These are phyloP conservation scores for Polyommatus iphigenia DNA, from an alignment of 2,888 invertebrate genomes.

Conservation along the genomic window DNA sequence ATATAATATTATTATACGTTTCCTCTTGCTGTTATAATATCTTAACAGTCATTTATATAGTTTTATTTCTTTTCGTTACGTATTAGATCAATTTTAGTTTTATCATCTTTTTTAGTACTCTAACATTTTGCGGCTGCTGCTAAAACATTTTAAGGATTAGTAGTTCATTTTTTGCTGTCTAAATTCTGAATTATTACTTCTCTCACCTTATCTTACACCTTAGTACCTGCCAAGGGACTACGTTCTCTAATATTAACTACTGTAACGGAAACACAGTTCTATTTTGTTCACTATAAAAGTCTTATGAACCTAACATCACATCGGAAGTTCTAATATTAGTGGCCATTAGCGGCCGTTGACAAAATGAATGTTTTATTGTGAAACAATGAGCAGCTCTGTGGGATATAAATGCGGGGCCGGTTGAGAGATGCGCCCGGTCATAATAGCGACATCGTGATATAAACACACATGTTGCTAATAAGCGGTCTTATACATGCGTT, in stretches of 20 bases:
- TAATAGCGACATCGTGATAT: conserved; percentile 52
- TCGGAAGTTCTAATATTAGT: conserved; percentile 75
- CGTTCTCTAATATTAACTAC: not conserved
- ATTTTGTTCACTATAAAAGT: conserved; percentile 10
- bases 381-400: conserved; percentile 75
- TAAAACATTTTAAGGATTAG: not conserved
- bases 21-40: conserved; percentile 18
- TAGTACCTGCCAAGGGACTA: not conserved
- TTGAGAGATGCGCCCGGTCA: conserved; percentile 62
- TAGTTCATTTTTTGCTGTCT: not conserved
- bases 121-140: not conserved
- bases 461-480: conserved; percentile 41
- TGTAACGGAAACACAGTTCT: not conserved
- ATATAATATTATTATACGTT: conserved; percentile 43
- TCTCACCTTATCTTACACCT: not conserved
- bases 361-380: conserved; percentile 78
- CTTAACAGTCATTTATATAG: not conserved
- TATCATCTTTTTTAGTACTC: not conserved
- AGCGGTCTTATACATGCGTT: not conserved
- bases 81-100: not conserved
- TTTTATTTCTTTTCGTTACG: not conserved
- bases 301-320: not conserved
- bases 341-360: conserved; percentile 67
- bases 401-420: conserved; percentile 65
- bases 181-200: not conserved